Base-by-base conservation (phyloP, 2,113 vertebrate genomes). In the Maccullochella peelii region DNA sequence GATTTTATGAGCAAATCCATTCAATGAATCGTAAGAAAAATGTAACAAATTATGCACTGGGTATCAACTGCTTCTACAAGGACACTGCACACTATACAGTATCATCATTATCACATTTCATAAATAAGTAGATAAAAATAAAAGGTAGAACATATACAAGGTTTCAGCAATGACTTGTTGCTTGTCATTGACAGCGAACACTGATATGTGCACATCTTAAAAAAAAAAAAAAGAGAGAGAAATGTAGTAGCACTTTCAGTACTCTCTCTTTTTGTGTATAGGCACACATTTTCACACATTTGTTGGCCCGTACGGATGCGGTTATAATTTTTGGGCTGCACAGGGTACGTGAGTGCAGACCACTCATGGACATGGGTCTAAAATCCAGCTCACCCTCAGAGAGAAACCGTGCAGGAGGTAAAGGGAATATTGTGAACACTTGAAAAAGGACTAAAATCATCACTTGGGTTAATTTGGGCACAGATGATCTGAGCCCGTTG, bases 1-100 rank as follows among this genome's bases (percentile, higher is more conserved):
- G 36, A 68, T 49, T 84, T 84, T 58, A 81, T 52, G 25, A 79
- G 23, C 16, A 59, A 27, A 78, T 54, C 8, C 30, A 49, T 54
- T 62, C 30, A 33, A 70, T 52, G 12, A 82, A 73, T 77, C 15
- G 42, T 42, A n/a, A 65, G 50, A 73, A 69, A 73, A 77, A 23
- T 57, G 5, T 6, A 44, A 20, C 33, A 52, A 67, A 75, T 49
- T 21, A 58, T 63, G 30, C 4, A n/a, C 18, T 23, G 7, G 52
- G 16, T 38, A 62, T 54, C 23, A 47, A 47, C 7, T 11, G 40
- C 38, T 9, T 66, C 33, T 55, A 44, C 55, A 36, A 77, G 36
- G 47, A 73, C 33, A 38, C 66, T 18, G 50, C 15, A 33, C 50
- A 36, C 58, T n/a, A n/a, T n/a, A n/a, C n/a, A n/a, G n/a, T n/a